phyloP scores from a whole-genome alignment of 2,113 vertebrate genomes.

The Sebastes fasciatus region DNA sequence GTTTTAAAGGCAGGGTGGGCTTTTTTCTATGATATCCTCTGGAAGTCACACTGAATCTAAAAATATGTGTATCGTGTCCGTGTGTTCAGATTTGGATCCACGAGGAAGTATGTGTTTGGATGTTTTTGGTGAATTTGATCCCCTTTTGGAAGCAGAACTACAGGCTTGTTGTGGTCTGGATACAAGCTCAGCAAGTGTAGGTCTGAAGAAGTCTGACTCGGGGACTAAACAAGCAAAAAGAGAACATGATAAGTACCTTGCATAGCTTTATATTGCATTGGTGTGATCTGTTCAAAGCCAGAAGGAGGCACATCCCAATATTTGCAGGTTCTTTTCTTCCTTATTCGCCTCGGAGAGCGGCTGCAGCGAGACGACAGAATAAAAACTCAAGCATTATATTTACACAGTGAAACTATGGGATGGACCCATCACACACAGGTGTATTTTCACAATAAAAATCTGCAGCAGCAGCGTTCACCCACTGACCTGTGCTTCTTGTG shows the following conservation, averaged over 20 bases:
- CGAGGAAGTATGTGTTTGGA: too few relatives aligned
- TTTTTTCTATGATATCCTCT: too few relatives aligned
- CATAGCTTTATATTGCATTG: constrained; percentile 86
- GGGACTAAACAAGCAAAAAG: neutral
- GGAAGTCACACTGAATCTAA: too few relatives aligned
- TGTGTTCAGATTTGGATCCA: too few relatives aligned
- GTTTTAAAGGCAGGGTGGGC: too few relatives aligned
- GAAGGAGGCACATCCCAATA: constrained; percentile 85
- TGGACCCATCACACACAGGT: too few relatives aligned
- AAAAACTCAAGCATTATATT: neutral
- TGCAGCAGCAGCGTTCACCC: neutral
- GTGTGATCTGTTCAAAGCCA: constrained; percentile 85
- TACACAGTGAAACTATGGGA: neutral
- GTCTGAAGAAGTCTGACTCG: neutral
- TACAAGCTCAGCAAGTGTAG: neutral
- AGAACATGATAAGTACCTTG: constrained; percentile 73
- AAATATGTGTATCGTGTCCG: too few relatives aligned
- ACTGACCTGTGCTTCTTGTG: constrained; percentile 84
- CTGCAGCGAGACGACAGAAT: constrained; percentile 46
- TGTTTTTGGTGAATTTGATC: neutral
- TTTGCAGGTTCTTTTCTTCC: constrained; percentile 81
- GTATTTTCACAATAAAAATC: neutral
- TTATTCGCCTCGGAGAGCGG: constrained; percentile 77
- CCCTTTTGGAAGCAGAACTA: neutral
- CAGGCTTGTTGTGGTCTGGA: neutral